These are phyloP conservation scores for Callaeas wilsoni DNA, from an alignment of 2,113 vertebrate genomes.

Conservation along the genomic window DNA sequence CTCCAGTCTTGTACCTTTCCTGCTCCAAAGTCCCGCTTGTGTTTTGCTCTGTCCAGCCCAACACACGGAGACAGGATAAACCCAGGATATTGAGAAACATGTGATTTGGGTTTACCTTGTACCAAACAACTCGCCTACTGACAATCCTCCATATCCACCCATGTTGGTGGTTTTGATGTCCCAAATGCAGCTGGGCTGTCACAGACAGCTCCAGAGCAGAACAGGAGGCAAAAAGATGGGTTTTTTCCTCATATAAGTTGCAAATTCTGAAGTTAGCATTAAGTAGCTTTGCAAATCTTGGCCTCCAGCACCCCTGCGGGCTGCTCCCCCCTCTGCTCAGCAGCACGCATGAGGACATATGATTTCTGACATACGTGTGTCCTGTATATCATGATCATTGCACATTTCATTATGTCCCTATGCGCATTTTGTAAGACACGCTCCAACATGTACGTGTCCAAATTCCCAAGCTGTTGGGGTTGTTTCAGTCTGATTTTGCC, in stretches of 20 bases:
- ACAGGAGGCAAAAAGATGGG: not conserved
- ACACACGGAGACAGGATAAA: not conserved
- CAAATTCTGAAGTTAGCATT: not conserved
- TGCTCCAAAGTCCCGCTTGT: not conserved
- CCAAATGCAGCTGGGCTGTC: not conserved
- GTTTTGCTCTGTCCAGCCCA: not conserved
- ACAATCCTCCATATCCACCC: not conserved
- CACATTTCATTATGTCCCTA: not conserved
- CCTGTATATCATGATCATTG: not conserved
- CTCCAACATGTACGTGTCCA: accelerated
- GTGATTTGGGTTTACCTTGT: not conserved
- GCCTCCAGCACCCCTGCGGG: constrained; percentile 36
- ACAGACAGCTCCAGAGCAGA: not conserved
- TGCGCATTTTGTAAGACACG: accelerated
- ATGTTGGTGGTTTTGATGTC: not conserved
- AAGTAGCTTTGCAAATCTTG: not conserved
- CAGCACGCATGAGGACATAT: accelerated
- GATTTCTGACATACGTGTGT: not conserved
- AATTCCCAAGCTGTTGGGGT: not conserved
- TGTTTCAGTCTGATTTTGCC: not conserved
- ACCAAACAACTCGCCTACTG: not conserved
- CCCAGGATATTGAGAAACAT: accelerated
- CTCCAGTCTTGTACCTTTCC: not conserved
- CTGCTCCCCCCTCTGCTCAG: not conserved
- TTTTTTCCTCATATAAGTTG: not conserved